Evolutionary conservation across 2,888 invertebrate genomes (phyloP), one percentile per base, ranked within the genome.

Genomic region (Mylabris sibirica): DNA sequence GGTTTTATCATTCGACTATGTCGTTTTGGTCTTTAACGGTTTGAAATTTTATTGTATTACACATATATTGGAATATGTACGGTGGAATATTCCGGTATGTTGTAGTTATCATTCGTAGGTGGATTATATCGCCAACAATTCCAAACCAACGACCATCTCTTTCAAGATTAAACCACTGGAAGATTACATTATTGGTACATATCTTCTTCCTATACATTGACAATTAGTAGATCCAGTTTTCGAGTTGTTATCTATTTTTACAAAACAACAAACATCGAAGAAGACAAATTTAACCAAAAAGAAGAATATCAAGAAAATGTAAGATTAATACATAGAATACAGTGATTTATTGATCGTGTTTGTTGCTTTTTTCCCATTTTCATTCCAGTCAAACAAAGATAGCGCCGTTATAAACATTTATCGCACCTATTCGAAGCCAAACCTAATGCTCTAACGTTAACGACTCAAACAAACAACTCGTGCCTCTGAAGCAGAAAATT

Each of bases 11-110:
- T 57, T 24, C 24, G 24, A 14, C 57, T 24, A 57, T 57, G 57
- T 57, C 57, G 57, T 57, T 57, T 24, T 57, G 57, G 57, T 57
- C 57, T 57, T 57, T 57, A 57, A 57, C 57, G 57, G 57, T 57
- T 57, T 14, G 2, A 57, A 30, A 11, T 53, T 53, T 53, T 53
- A 57, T 57, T 57, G 1, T 20, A 20, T 17, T 17, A 11, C 2
- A 53, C 1, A 49, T 20, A 49, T 17, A 44, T n/a, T 44, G n/a
- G 44, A 44, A n/a, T n/a, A n/a, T n/a, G 44, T 44, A 44, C 14
- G n/a, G n/a, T n/a, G n/a, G n/a, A n/a, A 38, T 38, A 8, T 44
- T 14, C 14, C 9, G n/a, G 44, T 44, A 44, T 44, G 44, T 44
- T 44, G 8, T 44, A 17, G 49, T n/a, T 20, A 49, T 44, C 20